A percentile compares a stretch with the other conserved stretches of the same genome.
phyloP scores from a whole-genome alignment of 2,113 vertebrate species.

The Psammodynastes pulverulentus region DNA sequence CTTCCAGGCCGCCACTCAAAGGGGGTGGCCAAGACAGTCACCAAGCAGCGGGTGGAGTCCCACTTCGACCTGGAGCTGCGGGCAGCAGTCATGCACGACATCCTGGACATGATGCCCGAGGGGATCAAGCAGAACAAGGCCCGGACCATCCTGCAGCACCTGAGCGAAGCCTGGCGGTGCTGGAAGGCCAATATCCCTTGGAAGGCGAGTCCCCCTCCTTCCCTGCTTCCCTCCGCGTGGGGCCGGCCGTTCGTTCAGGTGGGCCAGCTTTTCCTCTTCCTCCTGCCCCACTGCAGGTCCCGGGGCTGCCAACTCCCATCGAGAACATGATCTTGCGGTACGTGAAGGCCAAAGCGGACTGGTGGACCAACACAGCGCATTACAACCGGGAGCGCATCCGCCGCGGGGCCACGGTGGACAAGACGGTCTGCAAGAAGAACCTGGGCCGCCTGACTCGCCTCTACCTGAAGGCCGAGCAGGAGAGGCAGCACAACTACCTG shows the following conservation, averaged over 20 bases:
- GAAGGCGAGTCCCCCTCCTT: slow-evolving; percentile 75
- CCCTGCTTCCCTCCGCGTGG: background rate
- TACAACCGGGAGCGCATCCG: slow-evolving; percentile 98
- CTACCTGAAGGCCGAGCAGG: slow-evolving; percentile 97
- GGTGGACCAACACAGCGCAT: slow-evolving; percentile 99
- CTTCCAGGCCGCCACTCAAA: slow-evolving; percentile 92
- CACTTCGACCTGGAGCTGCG: slow-evolving; percentile 98
- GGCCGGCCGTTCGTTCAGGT: no score
- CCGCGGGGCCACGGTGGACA: slow-evolving; percentile 97
- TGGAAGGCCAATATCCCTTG: slow-evolving; percentile 99
- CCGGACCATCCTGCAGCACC: slow-evolving; percentile 95
- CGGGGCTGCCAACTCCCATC: slow-evolving; percentile 95
- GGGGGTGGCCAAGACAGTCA: slow-evolving; percentile 97
- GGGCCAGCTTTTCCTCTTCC: background rate
- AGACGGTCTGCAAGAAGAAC: slow-evolving; percentile 99
- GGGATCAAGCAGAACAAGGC: slow-evolving; percentile 99
- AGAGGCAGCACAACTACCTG: slow-evolving; percentile 97
- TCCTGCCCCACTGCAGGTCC: slow-evolving; percentile 74
- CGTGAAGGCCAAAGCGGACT: slow-evolving; percentile 98
- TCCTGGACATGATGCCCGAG: slow-evolving; percentile 99
- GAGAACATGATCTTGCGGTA: slow-evolving; percentile 99
- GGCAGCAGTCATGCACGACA: slow-evolving; percentile 98
- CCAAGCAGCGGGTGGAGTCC: slow-evolving; percentile 97
- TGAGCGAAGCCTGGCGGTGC: slow-evolving; percentile 98
- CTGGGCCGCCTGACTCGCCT: slow-evolving; percentile 92